These are phyloP conservation scores for Chloebia gouldiae DNA, from an alignment of 2,113 vertebrate species.

Conservation along the genomic window DNA sequence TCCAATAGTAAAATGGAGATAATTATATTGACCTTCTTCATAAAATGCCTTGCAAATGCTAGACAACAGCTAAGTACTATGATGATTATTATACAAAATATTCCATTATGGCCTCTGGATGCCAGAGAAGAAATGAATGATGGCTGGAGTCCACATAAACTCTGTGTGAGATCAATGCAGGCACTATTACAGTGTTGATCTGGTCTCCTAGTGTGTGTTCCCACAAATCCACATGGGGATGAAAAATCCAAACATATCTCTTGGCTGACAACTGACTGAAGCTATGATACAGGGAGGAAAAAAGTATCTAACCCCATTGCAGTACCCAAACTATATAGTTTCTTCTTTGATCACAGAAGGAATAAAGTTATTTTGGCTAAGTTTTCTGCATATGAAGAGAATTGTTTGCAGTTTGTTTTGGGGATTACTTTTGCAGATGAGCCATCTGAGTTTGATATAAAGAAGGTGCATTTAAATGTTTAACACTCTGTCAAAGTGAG, in stretches of 20 bases:
- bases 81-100: background rate
- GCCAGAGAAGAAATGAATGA: conserved; percentile 7
- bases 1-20: background rate
- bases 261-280: conserved; percentile 39
- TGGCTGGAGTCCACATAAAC: conserved; percentile 38
- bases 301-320: background rate
- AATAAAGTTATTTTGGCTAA: background rate
- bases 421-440: conserved; percentile 16
- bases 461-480: background rate
- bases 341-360: conserved; percentile 24
- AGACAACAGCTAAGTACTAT: conserved; percentile 9
- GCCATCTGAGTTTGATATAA: background rate
- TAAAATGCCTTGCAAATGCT: conserved; percentile 7
- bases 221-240: conserved; percentile 30
- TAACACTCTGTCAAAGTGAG: background rate
- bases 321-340: background rate
- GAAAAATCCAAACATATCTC: conserved; percentile 51
- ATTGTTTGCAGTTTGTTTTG: conserved; percentile 18
- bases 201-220: conserved; percentile 10
- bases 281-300: background rate
- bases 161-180: conserved; percentile 6
- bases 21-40: conserved; percentile 1
- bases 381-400: conserved; percentile 7
- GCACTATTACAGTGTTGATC: conserved; percentile 24
- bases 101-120: conserved; percentile 28